A percentile compares a stretch with the other conserved stretches of the same genome.
These are phyloP conservation scores for Drosophila nigrodunni DNA, from an alignment of 1,140 invertebrate species.

Conservation along the genomic window DNA sequence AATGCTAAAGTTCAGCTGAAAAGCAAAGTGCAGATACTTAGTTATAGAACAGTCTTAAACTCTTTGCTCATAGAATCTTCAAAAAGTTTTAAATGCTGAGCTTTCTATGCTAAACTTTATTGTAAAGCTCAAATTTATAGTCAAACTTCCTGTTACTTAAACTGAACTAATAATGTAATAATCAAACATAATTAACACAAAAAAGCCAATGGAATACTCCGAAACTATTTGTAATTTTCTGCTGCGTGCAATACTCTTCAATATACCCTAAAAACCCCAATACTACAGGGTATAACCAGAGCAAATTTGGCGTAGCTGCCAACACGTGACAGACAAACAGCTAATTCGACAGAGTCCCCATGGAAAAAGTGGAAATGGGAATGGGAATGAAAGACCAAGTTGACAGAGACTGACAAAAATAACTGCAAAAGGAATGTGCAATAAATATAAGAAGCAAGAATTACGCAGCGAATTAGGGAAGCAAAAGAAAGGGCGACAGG, in stretches of 20 bases:
- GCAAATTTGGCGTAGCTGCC: conserved; percentile 49
- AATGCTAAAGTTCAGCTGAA: no score
- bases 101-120: no score
- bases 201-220: no score
- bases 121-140: no score
- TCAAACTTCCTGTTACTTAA: no score
- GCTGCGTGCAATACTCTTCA: neutral
- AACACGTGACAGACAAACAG: conserved; percentile 56
- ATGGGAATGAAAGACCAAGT: neutral
- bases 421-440: conserved; percentile 30
- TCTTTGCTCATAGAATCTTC: no score
- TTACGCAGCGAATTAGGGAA: neutral
- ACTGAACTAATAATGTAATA: no score
- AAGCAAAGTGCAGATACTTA: no score
- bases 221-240: neutral
- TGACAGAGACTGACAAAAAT: conserved; percentile 13
- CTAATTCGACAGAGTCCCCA: conserved; percentile 9
- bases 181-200: neutral
- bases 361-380: neutral
- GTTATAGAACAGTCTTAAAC: no score
- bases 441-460: conserved; percentile 24
- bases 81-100: no score
- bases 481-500: conserved; percentile 18
- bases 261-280: neutral
- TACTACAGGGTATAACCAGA: conserved; percentile 32